Conservation (phyloP, 2,113 vertebrate species). For the Pterocles orientalis region DNA sequence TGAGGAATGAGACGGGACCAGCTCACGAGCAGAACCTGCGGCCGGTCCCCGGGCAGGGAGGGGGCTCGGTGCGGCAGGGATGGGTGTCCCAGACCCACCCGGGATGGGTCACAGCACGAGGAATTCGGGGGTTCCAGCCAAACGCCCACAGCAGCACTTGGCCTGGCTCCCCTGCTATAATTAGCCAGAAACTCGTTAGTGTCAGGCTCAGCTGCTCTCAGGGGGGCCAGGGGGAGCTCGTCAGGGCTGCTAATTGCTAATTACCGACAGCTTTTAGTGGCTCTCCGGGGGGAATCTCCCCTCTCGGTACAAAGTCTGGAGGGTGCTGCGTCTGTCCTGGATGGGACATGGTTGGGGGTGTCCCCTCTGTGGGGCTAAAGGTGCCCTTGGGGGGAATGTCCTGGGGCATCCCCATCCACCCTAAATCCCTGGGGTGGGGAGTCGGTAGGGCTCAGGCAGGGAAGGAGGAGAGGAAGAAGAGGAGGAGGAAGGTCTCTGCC, state of each 20-base stretch:
- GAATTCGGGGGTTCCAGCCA: not conserved
- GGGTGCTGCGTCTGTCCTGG: fast-evolving
- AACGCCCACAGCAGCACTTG: not conserved
- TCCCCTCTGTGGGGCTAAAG: not conserved
- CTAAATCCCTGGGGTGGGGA: not conserved
- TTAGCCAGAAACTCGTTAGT: slow-evolving; percentile 20
- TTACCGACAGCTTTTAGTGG: not conserved
- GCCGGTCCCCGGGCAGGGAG: not conserved
- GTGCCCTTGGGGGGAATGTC: not conserved
- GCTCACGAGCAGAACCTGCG: not conserved
- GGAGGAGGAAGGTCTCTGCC: not conserved
- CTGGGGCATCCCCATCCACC: not conserved
- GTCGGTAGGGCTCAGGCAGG: not conserved
- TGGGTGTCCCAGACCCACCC: not conserved
- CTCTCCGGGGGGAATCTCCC: not conserved
- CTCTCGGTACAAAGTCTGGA: not conserved
- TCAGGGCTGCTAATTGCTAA: slow-evolving; percentile 1
- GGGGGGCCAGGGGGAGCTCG: not conserved
- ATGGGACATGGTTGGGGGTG: not conserved
- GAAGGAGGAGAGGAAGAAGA: not conserved
- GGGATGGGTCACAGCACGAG: not conserved
- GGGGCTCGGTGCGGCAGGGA: fast-evolving
- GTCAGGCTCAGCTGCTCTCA: not conserved
- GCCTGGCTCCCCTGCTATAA: not conserved
- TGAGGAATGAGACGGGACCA: not conserved